phyloP scores from a whole-genome alignment of 1,140 invertebrate genomes.

The Papilio xuthus region DNA sequence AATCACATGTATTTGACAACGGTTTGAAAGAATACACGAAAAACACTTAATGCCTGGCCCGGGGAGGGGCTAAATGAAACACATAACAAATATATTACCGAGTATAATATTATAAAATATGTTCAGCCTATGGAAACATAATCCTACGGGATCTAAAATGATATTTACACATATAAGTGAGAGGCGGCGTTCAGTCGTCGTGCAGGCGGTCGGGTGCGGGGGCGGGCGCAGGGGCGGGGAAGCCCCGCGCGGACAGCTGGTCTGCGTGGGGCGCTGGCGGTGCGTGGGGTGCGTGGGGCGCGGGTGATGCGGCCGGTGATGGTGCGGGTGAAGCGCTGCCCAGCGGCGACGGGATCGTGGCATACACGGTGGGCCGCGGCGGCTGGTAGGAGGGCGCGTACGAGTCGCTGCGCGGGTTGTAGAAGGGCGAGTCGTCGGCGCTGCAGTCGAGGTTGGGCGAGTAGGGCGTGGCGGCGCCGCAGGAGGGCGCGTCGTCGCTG shows the following conservation, averaged over 20 bases:
- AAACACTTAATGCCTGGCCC: background rate
- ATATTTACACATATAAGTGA: conserved; percentile 73
- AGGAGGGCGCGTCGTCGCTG: conserved; percentile 77
- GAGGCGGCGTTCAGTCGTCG: conserved; percentile 71
- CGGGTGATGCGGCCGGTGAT: conserved; percentile 56
- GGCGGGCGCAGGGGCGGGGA: conserved; percentile 51
- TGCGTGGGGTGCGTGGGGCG: conserved; percentile 61
- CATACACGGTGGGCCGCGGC: conserved; percentile 76
- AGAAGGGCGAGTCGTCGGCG: conserved; percentile 79
- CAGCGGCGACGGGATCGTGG: conserved; percentile 73
- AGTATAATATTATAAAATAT: conserved; percentile 80
- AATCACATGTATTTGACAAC: background rate
- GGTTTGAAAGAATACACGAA: conserved; percentile 17
- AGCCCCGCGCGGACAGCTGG: conserved; percentile 61
- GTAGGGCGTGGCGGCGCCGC: conserved; percentile 77
- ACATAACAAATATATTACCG: conserved; percentile 52
- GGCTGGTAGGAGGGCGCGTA: conserved; percentile 79
- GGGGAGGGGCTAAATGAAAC: conserved; percentile 47
- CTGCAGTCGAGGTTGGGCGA: conserved; percentile 74
- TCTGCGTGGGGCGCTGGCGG: conserved; percentile 63
- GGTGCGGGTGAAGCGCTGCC: conserved; percentile 65
- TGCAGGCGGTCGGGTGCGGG: conserved; percentile 46
- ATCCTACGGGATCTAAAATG: conserved; percentile 71
- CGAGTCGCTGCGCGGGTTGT: conserved; percentile 78
- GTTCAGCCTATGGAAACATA: conserved; percentile 77